A percentile compares a stretch with the other conserved stretches of the same genome.
These are phyloP conservation scores for Napeogenes inachia DNA, from an alignment of 2,888 invertebrate species.

Conservation along the genomic window DNA sequence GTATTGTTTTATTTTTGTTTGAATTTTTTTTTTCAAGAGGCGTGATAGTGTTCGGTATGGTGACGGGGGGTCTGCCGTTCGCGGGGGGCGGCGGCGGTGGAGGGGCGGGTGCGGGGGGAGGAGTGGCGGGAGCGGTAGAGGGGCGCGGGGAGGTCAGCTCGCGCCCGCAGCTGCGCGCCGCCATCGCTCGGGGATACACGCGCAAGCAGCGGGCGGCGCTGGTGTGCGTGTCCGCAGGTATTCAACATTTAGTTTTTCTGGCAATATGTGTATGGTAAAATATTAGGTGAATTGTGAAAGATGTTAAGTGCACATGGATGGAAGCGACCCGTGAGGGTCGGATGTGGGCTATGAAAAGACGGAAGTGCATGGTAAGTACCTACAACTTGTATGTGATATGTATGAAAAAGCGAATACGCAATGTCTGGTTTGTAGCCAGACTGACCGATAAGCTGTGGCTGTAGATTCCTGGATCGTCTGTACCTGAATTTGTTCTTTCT, in stretches of 20 bases:
- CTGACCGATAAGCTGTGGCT: too few species aligned
- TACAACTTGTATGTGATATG: too few species aligned
- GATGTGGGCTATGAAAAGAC: too few species aligned
- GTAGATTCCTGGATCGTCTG: too few species aligned
- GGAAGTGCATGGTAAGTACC: too few species aligned
- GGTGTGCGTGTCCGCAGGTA: slow-evolving; percentile 67
- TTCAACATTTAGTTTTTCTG: neutral
- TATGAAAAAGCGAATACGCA: too few species aligned
- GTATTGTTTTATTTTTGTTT: too few species aligned
- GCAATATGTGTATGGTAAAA: too few species aligned
- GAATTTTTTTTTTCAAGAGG: slow-evolving; percentile 76
- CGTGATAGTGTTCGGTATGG: slow-evolving; percentile 86
- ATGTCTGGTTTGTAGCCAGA: too few species aligned
- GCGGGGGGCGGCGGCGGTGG: slow-evolving; percentile 51
- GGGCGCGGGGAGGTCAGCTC: slow-evolving; percentile 54
- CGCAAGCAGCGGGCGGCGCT: slow-evolving; percentile 76
- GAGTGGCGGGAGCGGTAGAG: slow-evolving; percentile 40
- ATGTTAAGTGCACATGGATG: too few species aligned
- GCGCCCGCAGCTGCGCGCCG: slow-evolving; percentile 79
- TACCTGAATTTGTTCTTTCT: too few species aligned
- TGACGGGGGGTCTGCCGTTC: slow-evolving; percentile 84
- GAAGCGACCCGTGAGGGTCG: too few species aligned
- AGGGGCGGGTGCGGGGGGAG: slow-evolving; percentile 56
- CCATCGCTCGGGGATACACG: slow-evolving; percentile 81
- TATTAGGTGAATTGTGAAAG: neutral